Evolutionary conservation across 1,140 invertebrate genomes (phyloP), one percentile per base, ranked within the genome.

Genomic region (Leptinotarsa lineolata): DNA sequence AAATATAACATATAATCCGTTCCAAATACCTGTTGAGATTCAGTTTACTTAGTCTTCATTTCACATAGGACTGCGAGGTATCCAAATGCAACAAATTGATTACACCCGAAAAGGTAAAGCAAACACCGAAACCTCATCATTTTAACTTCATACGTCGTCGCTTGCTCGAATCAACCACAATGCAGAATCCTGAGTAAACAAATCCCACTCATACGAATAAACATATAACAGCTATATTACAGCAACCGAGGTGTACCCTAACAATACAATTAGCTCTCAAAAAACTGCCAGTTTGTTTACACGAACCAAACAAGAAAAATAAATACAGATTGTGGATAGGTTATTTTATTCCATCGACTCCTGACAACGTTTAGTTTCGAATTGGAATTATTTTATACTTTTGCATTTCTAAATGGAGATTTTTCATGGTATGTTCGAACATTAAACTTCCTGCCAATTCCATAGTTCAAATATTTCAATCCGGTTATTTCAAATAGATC

Each of bases 181-280:
- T 16, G n/a, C n/a, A 18, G n/a, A 54, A 15, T 15, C 48, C 48
- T 54, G n/a, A 54, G n/a, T 18, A 54, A 54, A 54, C 48, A 54
- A 54, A 54, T 16, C 48, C 48, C 6, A 54, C 15, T 16, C 15
- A 54, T 54, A 16, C 48, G 13, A 54, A 18, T 18, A 54, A 54
- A 54, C 48, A 54, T 54, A 54, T 15, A 54, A 54, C 48, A n/a
- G 48, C 48, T 54, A 54, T 54, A 18, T 54, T 54, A 54, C n/a
- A 5, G n/a, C 48, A 54, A 54, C n/a, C 48, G 48, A 54, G n/a
- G 48, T 54, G n/a, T 54, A 54, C 48, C 48, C 15, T 54, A 18
- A n/a, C 48, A 54, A 54, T 18, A 54, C 48, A 54, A 54, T 54
- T 54, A 54, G 15, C 15, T 18, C 48, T 54, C 16, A 54, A 54